Conservation (phyloP, 2,888 invertebrate genomes). For the Melanophora roralis region DNA sequence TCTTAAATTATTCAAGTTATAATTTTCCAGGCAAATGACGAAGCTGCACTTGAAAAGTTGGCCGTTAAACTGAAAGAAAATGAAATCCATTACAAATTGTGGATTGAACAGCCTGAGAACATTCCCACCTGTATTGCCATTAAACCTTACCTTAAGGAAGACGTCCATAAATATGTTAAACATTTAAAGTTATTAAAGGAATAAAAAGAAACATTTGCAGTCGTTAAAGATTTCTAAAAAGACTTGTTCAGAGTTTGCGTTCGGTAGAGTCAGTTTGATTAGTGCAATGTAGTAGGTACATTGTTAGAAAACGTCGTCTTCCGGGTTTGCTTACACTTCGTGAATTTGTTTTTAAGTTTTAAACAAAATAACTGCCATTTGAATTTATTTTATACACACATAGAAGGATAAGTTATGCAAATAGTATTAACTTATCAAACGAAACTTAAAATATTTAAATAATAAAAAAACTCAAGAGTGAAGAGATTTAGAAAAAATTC, state of each 20-base stretch:
- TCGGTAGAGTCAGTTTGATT: background rate
- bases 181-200: conserved; percentile 84
- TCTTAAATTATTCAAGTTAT: background rate
- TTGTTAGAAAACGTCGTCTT: background rate
- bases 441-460: too few relatives aligned
- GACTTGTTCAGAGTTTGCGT: background rate
- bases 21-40: conserved; percentile 83
- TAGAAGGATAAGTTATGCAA: too few relatives aligned
- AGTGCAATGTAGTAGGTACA: too few relatives aligned
- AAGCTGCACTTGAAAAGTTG: conserved; percentile 83
- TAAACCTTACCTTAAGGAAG: conserved; percentile 93
- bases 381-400: too few relatives aligned
- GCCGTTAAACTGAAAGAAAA: conserved; percentile 84
- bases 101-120: conserved; percentile 98
- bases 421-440: too few relatives aligned
- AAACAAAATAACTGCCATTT: too few relatives aligned
- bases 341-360: too few relatives aligned
- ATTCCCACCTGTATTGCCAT: conserved; percentile 95
- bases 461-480: conserved; percentile 1
- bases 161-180: conserved; percentile 89
- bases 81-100: conserved; percentile 90
- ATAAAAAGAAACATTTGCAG: conserved; percentile 34
- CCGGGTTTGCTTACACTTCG: too few relatives aligned
- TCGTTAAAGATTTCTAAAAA: background rate
- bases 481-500: background rate